Base-by-base conservation (phyloP, 2,113 vertebrate species). In the Seriola rivoliana region DNA sequence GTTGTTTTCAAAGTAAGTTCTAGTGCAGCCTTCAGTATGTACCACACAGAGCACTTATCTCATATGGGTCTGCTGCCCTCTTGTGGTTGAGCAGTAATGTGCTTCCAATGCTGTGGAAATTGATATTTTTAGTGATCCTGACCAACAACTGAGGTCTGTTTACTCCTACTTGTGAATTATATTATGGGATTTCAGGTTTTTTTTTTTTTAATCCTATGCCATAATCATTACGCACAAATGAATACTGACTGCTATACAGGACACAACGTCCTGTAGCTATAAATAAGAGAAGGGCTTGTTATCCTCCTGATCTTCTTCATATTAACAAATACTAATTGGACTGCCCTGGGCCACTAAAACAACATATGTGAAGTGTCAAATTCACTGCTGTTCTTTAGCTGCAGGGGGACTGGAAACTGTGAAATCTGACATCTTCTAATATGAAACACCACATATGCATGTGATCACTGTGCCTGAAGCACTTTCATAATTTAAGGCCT, bases 1-100 rank as follows among this genome's bases (percentile, higher is more conserved):
- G 3, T 2, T 2, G 17, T 17, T 38, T 75, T 75, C 38, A 67
- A 52, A 67, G 23, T 0, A 59, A 44, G 2, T 21, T 48, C 3
- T 8, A n/a, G 17, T 52, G 52, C 40, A 32, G 19, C 1, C 1
- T 2, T 59, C 17, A 63, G 8, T 3, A 5, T 58, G 32, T 65
- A 1, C 17, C 1, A 44, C 9, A 4, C 10, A 0, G 4, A 34
- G 6, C 6, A 25, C 11, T 70, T 84, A 71, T 82, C 17, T 71
- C 29, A 52, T 25, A 44, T 34, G 71, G 62, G 79, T 72, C 69
- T 93, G 86, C 85, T 89, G 89, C 89, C 87, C 80, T 85, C 93
- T 91, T 57, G 88, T 92, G 91, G 77, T 84, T 23, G 21, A 73
- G 74, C 6, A 16, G 8, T 25, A 59, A 55, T 6, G 0, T 65